phyloP scores from a whole-genome alignment of 1,140 invertebrate genomes.

The Brachionus calyciflorus region DNA sequence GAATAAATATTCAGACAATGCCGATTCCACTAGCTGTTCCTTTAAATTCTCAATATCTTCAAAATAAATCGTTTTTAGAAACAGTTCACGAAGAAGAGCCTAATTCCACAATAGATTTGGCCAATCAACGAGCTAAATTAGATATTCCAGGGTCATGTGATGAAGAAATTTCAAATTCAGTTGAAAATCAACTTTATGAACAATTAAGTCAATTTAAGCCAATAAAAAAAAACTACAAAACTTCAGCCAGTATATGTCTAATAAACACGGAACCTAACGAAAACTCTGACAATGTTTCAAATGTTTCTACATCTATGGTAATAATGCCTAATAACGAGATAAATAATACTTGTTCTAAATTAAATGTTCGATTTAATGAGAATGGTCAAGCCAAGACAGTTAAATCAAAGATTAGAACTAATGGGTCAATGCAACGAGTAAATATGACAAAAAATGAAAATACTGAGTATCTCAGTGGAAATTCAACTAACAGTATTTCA shows the following conservation, averaged over 20 bases:
- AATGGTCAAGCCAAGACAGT: not conserved
- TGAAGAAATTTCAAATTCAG: not conserved
- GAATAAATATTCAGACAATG: slow-evolving; percentile 26
- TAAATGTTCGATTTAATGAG: slow-evolving; percentile 3
- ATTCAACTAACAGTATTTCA: not conserved
- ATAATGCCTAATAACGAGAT: slow-evolving; percentile 1
- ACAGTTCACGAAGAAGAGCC: slow-evolving; percentile 27
- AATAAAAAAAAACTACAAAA: slow-evolving; percentile 28
- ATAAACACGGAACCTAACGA: not conserved
- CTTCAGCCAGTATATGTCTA: slow-evolving; percentile 8
- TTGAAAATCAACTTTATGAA: slow-evolving; percentile 32
- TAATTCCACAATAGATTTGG: not conserved
- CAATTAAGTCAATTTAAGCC: slow-evolving; percentile 33
- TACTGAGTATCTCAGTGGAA: not conserved
- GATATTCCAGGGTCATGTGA: not conserved
- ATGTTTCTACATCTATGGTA: slow-evolving; percentile 18
- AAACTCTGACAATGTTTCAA: not conserved
- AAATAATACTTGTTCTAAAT: not conserved
- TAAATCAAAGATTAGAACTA: slow-evolving; percentile 11
- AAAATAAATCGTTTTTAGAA: slow-evolving; percentile 32
- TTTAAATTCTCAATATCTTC: not conserved
- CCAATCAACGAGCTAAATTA: not conserved
- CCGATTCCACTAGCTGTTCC: slow-evolving; percentile 2
- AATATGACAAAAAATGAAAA: not conserved
- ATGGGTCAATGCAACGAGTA: slow-evolving; percentile 20